phyloP scores from a whole-genome alignment of 1,140 invertebrate species.

The Thaumatotibia leucotreta region DNA sequence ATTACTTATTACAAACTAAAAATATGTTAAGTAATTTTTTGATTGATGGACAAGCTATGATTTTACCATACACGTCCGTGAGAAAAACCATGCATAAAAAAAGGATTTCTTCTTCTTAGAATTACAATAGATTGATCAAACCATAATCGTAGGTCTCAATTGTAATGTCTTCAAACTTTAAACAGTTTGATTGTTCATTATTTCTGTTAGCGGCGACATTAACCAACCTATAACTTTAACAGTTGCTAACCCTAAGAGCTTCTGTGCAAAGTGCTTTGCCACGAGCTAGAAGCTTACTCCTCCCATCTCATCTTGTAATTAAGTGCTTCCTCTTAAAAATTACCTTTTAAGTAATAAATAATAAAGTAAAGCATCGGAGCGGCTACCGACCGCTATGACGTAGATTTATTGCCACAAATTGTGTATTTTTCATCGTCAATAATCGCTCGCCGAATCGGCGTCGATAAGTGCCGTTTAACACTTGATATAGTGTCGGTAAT shows the following conservation, averaged over 20 bases:
- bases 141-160: no score
- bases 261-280: background rate
- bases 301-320: slow-evolving; percentile 21
- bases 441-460: slow-evolving; percentile 61
- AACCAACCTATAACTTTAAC: no score
- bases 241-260: background rate
- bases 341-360: slow-evolving; percentile 56
- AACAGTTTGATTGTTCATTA: no score
- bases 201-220: no score
- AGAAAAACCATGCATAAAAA: no score
- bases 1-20: no score
- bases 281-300: background rate
- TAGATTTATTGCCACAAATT: slow-evolving; percentile 72
- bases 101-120: no score
- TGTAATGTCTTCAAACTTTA: no score
- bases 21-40: no score
- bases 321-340: slow-evolving; percentile 41
- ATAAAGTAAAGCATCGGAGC: slow-evolving; percentile 50
- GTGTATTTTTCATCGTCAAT: slow-evolving; percentile 70
- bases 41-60: no score
- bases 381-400: slow-evolving; percentile 51
- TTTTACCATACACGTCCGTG: no score
- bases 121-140: no score
- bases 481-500: slow-evolving; percentile 75
- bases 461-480: slow-evolving; percentile 72